Evolutionary conservation across 2,797 vertebrate species (phyloP).

Genomic region (Prunella strophiata): DNA sequence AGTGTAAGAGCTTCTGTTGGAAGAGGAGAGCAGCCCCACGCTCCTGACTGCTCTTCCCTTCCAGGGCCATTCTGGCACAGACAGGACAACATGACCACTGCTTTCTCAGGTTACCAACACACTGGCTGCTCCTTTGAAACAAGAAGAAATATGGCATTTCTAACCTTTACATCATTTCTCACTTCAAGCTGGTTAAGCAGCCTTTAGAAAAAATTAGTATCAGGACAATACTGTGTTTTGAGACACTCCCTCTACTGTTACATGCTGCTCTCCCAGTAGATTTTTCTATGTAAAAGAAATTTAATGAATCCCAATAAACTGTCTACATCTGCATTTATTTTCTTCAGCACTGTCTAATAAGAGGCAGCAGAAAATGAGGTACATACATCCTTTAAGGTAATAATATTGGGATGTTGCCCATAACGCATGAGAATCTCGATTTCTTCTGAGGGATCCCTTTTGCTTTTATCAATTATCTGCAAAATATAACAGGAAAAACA

Average conservation of each 20-base stretch:
- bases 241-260: neutral
- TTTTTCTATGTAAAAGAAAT: neutral
- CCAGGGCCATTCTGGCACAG: neutral
- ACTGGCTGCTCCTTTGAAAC: neutral
- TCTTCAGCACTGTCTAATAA: neutral
- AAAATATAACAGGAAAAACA: slow-evolving; percentile 18
- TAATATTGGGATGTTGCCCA: slow-evolving; percentile 96
- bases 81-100: neutral
- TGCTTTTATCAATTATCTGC: slow-evolving; percentile 98
- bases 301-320: neutral
- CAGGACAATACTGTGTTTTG: neutral
- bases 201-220: neutral
- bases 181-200: neutral
- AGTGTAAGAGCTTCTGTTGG: neutral
- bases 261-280: neutral
- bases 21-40: neutral
- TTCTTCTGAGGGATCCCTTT: slow-evolving; percentile 96
- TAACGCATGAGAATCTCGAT: slow-evolving; percentile 97
- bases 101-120: neutral
- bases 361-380: neutral
- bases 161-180: neutral
- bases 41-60: neutral
- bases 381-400: slow-evolving; percentile 96
- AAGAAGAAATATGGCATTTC: neutral
- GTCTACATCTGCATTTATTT: neutral